These are phyloP conservation scores for Meganola albula DNA, from an alignment of 2,888 invertebrate genomes.

Conservation along the genomic window DNA sequence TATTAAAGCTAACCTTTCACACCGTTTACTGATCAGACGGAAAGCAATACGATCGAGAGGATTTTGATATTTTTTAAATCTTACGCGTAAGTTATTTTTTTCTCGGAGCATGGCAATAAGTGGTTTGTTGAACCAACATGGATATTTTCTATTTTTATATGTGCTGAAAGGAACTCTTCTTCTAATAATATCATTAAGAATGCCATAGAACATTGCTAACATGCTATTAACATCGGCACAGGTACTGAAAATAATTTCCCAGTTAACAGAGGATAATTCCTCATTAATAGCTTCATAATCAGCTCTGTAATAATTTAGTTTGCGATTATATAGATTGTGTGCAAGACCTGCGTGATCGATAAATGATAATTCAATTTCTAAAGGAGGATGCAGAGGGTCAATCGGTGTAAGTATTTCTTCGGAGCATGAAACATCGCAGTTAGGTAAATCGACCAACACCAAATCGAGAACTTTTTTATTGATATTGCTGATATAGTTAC, in stretches of 20 bases:
- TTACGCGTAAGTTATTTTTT: constrained; percentile 3
- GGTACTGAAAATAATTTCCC: not conserved
- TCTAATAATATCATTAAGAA: not conserved
- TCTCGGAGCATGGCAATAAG: not conserved
- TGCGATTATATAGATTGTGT: not conserved
- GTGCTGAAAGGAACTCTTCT: not conserved
- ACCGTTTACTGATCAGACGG: constrained; percentile 1
- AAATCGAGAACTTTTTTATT: constrained; percentile 5
- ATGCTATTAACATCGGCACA: not conserved
- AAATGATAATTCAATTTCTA: not conserved
- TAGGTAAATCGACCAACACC: not conserved
- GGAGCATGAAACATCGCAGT: not conserved
- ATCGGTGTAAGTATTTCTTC: not conserved
- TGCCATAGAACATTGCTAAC: not conserved
- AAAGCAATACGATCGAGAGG: constrained; percentile 1
- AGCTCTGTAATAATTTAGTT: not conserved
- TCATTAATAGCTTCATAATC: not conserved
- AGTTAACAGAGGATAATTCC: not conserved
- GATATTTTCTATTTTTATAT: not conserved
- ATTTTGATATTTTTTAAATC: constrained; percentile 1
- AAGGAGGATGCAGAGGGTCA: not conserved
- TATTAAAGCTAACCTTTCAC: not conserved
- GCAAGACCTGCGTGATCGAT: not conserved
- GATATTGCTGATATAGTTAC: constrained; percentile 3
- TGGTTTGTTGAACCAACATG: constrained; percentile 3